Conservation (phyloP, 1,140 invertebrate genomes). For the Drosophila ercepeae region DNA sequence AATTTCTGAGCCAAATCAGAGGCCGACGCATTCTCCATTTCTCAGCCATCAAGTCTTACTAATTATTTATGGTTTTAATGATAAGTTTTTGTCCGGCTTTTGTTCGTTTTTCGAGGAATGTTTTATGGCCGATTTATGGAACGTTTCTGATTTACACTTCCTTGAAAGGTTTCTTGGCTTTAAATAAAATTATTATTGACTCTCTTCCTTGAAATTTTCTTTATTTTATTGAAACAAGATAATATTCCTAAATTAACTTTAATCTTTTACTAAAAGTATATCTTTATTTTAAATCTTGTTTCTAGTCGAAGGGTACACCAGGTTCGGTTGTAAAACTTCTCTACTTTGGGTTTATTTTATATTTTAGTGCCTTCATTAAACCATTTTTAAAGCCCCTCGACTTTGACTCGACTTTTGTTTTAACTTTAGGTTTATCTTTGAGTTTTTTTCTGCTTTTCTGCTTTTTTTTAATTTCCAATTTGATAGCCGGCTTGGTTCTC, state of each 20-base stretch:
- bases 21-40: slow-evolving; percentile 8
- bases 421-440: slow-evolving; percentile 13
- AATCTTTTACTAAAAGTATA: slow-evolving; percentile 2
- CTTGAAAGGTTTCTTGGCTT: background rate
- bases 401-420: slow-evolving; percentile 61
- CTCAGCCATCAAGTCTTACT: slow-evolving; percentile 49
- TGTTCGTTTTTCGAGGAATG: slow-evolving; percentile 45
- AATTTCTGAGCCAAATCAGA: slow-evolving; percentile 69
- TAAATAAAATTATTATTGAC: too few species aligned
- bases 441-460: too few species aligned
- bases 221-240: background rate
- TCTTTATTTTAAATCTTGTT: slow-evolving; percentile 30
- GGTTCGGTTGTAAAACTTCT: background rate
- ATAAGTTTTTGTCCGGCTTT: slow-evolving; percentile 55
- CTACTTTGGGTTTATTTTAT: slow-evolving; percentile 39
- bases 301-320: slow-evolving; percentile 1
- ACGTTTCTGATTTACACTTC: slow-evolving; percentile 3
- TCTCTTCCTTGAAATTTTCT: background rate
- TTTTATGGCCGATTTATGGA: slow-evolving; percentile 6
- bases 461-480: slow-evolving; percentile 29
- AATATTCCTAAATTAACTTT: slow-evolving; percentile 22
- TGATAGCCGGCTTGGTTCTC: slow-evolving; percentile 5
- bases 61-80: slow-evolving; percentile 78
- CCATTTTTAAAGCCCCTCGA: slow-evolving; percentile 57
- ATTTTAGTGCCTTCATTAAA: slow-evolving; percentile 74